phyloP scores from a whole-genome alignment of 1,140 invertebrate species.

The Hyles euphorbiae region DNA sequence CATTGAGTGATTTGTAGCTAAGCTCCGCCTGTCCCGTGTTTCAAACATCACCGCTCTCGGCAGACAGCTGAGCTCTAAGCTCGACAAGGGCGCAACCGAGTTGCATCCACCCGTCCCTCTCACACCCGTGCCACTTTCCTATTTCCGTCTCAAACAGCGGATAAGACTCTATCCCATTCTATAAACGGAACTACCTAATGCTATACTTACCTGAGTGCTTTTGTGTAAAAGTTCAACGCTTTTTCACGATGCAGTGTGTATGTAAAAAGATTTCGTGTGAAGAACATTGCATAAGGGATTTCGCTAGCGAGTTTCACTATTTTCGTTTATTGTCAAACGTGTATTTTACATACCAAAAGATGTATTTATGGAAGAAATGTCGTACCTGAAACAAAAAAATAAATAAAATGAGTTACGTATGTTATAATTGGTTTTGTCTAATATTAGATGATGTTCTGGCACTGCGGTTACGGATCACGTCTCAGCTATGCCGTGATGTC shows the following conservation, averaged over 20 bases:
- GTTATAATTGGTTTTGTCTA: no score
- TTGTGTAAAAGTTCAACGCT: constrained; percentile 70
- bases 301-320: constrained; percentile 19
- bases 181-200: constrained; percentile 64
- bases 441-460: no score
- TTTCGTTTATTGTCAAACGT: constrained; percentile 9
- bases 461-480: no score
- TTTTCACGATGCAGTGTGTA: constrained; percentile 64
- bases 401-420: no score
- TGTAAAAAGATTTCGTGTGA: constrained; percentile 60
- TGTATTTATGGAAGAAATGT: no score
- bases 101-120: constrained; percentile 56
- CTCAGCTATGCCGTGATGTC: no score
- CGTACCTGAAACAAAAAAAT: no score
- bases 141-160: constrained; percentile 47
- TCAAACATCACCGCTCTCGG: constrained; percentile 73
- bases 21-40: constrained; percentile 76
- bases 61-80: constrained; percentile 71
- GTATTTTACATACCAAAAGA: no score
- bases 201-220: constrained; percentile 71
- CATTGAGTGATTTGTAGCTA: constrained; percentile 77
- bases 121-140: constrained; percentile 35
- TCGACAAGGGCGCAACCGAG: constrained; percentile 55
- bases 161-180: constrained; percentile 64
- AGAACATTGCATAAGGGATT: constrained; percentile 46